Percentiles rank a stretch among this genome's conserved stretches.
Conservation (phyloP, 2,888 invertebrate species). For the Onchidella celtica region DNA sequence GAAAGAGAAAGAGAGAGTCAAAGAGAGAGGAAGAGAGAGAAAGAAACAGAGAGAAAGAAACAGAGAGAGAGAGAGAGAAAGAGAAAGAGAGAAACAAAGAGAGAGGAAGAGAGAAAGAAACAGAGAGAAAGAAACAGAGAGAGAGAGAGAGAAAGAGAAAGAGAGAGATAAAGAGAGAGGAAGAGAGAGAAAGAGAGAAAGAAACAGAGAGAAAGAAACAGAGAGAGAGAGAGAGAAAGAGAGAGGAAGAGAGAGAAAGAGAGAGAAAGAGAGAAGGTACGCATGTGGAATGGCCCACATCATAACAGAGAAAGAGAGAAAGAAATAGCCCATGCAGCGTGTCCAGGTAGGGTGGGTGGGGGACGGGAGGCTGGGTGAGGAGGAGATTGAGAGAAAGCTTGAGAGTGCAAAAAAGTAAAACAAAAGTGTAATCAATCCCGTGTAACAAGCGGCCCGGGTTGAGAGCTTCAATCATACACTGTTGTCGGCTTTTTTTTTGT, state of each 20-base stretch:
- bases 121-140: neutral
- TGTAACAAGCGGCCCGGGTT: too few species aligned
- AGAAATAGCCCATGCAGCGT: too few species aligned
- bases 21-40: neutral
- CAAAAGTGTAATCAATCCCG: too few species aligned
- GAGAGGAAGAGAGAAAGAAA: neutral
- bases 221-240: neutral
- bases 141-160: neutral
- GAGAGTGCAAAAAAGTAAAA: too few species aligned
- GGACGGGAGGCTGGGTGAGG: too few species aligned
- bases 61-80: neutral
- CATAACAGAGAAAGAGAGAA: neutral
- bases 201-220: neutral
- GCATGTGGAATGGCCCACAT: neutral
- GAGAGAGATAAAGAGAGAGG: neutral
- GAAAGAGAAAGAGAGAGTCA: neutral
- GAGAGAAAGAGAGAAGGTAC: neutral
- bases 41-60: neutral
- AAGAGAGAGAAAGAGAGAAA: neutral
- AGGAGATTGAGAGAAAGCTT: too few species aligned
- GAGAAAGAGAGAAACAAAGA: neutral
- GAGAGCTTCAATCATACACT: too few species aligned
- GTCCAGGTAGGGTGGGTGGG: too few species aligned
- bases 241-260: neutral
- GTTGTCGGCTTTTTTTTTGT: too few species aligned